Conservation (phyloP, 2,113 vertebrate species). For the Eulacestoma nigropectus region DNA sequence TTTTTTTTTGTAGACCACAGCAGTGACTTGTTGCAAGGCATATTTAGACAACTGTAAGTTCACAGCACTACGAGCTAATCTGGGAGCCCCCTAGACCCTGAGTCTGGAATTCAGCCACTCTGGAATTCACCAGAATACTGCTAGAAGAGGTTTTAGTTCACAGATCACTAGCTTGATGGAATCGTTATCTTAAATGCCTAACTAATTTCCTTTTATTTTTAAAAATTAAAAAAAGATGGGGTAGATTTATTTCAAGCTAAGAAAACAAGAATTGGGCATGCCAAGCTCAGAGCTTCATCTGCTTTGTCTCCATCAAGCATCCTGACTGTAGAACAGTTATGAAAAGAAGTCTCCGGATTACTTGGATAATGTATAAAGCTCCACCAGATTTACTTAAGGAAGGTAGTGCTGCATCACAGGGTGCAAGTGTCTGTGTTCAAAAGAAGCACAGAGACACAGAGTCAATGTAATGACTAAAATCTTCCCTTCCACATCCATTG, state of each 20-base stretch:
- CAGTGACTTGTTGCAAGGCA: not conserved
- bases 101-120: not conserved
- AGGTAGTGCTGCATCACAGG: not conserved
- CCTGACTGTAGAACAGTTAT: not conserved
- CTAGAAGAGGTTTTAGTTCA: not conserved
- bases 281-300: not conserved
- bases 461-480: not conserved
- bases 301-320: not conserved
- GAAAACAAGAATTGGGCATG: not conserved
- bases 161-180: not conserved
- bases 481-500: not conserved
- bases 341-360: not conserved
- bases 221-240: not conserved
- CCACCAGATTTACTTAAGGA: not conserved
- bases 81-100: not conserved
- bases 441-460: not conserved
- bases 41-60: not conserved
- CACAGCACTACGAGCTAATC: not conserved
- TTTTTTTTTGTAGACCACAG: not conserved
- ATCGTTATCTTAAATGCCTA: not conserved
- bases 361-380: not conserved
- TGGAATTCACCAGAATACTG: not conserved
- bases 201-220: not conserved
- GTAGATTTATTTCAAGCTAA: not conserved
- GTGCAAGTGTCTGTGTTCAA: not conserved